A percentile compares a stretch with the other conserved stretches of the same genome.
These are phyloP conservation scores for Dipodomys merriami DNA, from an alignment of 2,113 vertebrate species.

Conservation along the genomic window DNA sequence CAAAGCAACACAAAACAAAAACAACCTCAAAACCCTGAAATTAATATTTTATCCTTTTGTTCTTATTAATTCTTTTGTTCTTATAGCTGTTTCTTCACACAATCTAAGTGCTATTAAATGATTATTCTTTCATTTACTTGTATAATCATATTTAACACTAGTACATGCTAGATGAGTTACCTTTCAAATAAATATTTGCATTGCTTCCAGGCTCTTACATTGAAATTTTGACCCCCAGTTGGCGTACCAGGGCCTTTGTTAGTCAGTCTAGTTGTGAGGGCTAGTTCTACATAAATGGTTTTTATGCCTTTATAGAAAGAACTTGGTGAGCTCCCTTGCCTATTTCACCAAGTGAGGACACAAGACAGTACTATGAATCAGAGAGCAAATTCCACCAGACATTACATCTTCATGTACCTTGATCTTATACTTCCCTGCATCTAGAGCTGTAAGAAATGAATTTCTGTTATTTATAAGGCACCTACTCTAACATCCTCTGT, in stretches of 20 bases:
- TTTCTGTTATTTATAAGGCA: background rate
- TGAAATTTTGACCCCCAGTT: background rate
- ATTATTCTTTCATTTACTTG: background rate
- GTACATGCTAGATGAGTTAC: background rate
- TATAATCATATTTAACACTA: background rate
- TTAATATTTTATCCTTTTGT: too few species aligned
- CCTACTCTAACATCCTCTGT: background rate
- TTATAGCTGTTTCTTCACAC: too few species aligned
- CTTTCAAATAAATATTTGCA: background rate
- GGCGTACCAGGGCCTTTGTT: background rate
- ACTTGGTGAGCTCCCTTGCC: background rate
- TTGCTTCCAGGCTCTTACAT: background rate
- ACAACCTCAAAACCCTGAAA: too few species aligned
- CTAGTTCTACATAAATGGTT: too few species aligned
- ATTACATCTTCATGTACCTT: background rate
- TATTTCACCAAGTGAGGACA: background rate
- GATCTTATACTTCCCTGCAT: background rate
- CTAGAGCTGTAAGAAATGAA: background rate
- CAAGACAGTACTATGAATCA: background rate
- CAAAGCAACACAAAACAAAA: too few species aligned
- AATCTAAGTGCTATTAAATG: background rate
- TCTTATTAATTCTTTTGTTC: too few species aligned
- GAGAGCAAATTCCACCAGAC: background rate
- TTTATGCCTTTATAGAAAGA: too few species aligned
- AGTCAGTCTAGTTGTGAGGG: background rate